Evolutionary conservation across 2,888 invertebrate species (phyloP), one percentile per base, ranked within the genome.

Genomic region (Hirtodrosophila confusa): DNA sequence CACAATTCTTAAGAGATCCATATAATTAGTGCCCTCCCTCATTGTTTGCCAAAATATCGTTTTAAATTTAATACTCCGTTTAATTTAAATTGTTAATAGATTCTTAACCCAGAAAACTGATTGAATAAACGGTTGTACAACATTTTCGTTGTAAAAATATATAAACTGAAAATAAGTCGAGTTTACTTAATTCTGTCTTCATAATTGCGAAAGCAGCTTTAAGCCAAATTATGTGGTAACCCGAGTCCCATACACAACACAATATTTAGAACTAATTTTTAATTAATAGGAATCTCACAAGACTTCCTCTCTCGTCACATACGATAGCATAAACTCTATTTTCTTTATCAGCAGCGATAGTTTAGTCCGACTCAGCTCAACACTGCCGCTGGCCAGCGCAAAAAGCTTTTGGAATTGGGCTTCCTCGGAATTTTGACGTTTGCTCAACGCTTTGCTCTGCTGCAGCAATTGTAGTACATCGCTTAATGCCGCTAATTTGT

Each of bases 241-340:
- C 35, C 6, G 10, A 24, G 3, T 45, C 23, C 11, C 45, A 17
- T 2, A 9, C n/a, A 29, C 31, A 37, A 12, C 4, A n/a, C 40
- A 47, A 40, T 29, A 40, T 31, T 11, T 36, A 47, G 56, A 50
- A n/a, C 12, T 33, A 51, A 36, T 33, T 62, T 68, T 66, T 51
- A 62, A 60, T 55, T 80, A 70, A 50, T 62, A 37, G 17, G 9
- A 31, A 62, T 51, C 23, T 84, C 69, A 80, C 10, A 50, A 50
- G 12, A 35, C 29, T 12, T 80, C 48, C 7, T 82, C 82, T 31
- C 71, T 61, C 7, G 41, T 23, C 6, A 80, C 88, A 66, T 87
- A 96, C 0, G 95, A 94, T 64, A 96, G 90, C 90, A 95, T 94
- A 91, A 94, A 96, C 87, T 95, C 95, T 1, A 96, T 85, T 92